Evolutionary conservation across 2,888 invertebrate species (phyloP).

Genomic region (Rhingia campestris): DNA sequence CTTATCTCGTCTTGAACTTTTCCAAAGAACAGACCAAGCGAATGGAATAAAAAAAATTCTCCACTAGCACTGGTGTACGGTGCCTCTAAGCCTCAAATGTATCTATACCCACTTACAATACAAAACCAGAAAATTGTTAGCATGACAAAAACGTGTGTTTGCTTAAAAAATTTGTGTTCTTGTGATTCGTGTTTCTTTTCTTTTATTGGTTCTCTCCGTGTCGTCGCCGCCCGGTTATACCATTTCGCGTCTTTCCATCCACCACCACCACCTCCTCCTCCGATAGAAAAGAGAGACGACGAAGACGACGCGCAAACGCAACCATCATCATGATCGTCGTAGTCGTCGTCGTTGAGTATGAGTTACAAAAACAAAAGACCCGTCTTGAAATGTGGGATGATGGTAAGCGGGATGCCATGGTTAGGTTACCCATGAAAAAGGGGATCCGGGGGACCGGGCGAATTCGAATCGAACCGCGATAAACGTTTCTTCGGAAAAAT

Average conservation of each 20-base stretch:
- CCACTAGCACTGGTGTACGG: neutral
- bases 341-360: neutral
- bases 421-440: too few species aligned
- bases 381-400: slow-evolving; percentile 50
- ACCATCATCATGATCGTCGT: slow-evolving; percentile 33
- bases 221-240: slow-evolving; percentile 5
- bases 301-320: slow-evolving; percentile 43
- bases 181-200: slow-evolving; percentile 66
- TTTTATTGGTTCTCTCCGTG: slow-evolving; percentile 10
- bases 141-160: slow-evolving; percentile 74
- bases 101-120: slow-evolving; percentile 69
- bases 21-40: slow-evolving; percentile 39
- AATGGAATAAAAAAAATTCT: slow-evolving; percentile 2
- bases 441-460: slow-evolving; percentile 1
- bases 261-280: slow-evolving; percentile 1
- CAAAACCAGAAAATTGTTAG: slow-evolving; percentile 70
- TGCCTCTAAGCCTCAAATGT: slow-evolving; percentile 36
- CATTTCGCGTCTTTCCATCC: slow-evolving; percentile 38
- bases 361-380: slow-evolving; percentile 50
- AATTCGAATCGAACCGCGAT: slow-evolving; percentile 61
- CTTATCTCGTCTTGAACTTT: slow-evolving; percentile 23
- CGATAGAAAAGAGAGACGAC: slow-evolving; percentile 17
- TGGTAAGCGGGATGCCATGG: neutral
- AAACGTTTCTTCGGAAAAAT: slow-evolving; percentile 70
- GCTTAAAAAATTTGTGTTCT: slow-evolving; percentile 72